Evolutionary conservation across 1,140 invertebrate species (phyloP).

Genomic region (Formica exsecta): DNA sequence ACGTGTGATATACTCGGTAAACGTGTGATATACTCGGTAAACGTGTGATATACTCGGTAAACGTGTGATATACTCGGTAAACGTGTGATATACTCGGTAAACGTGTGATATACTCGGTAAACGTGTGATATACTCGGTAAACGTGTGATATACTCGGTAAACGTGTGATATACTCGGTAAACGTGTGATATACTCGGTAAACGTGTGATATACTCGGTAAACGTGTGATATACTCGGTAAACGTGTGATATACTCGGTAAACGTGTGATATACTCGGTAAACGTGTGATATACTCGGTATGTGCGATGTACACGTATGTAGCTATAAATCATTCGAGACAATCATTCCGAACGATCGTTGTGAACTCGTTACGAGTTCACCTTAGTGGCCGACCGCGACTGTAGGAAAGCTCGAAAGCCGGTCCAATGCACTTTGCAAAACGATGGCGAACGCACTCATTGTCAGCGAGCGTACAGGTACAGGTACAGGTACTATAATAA

Average conservation of each 20-base stretch:
- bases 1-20: conserved; percentile 51
- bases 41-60: conserved; percentile 45
- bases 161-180: conserved; percentile 45
- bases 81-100: conserved; percentile 45
- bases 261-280: conserved; percentile 45
- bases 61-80: conserved; percentile 45
- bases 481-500: conserved; percentile 32
- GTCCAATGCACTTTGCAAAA: conserved; percentile 56
- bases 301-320: conserved; percentile 42
- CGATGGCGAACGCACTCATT: conserved; percentile 18
- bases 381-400: conserved; percentile 48
- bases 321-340: conserved; percentile 71
- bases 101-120: conserved; percentile 45
- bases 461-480: conserved; percentile 38
- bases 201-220: conserved; percentile 45
- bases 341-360: conserved; percentile 74
- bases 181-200: conserved; percentile 45
- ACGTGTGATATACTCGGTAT: conserved; percentile 47
- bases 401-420: conserved; percentile 40
- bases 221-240: conserved; percentile 45
- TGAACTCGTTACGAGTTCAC: conserved; percentile 58
- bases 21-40: conserved; percentile 47
- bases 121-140: conserved; percentile 45
- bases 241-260: conserved; percentile 45
- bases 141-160: conserved; percentile 45